Base-by-base conservation (phyloP, 1,140 invertebrate species). In the Choristoneura fumiferana region DNA sequence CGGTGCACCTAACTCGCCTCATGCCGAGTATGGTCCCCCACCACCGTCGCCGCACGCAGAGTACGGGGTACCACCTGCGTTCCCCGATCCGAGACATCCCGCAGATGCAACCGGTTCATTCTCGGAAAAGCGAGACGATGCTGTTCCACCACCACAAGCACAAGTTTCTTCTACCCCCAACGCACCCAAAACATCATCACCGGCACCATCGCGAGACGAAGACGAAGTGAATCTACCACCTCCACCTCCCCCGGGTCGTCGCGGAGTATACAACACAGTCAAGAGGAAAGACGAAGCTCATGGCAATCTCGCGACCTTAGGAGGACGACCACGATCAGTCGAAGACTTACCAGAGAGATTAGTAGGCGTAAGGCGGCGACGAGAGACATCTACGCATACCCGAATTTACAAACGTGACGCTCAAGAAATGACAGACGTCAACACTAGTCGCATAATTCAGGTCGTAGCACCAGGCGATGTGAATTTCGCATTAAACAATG, bases 391-490 rank as follows among this genome's bases (percentile, higher is more conserved):
- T 37, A 91, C 94, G 13, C 91, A 93, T 1, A 92, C 92, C 33
- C 92, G 95, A 68, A 94, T 96, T 52, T 96, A 96, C 90, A 96
- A 96, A 74, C 91, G 95, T 55, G 95, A 95, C 63, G 93, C 96
- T 45, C 95, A 97, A 88, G 95, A 97, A 84, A 97, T 97, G 96
- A 97, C 96, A 12, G 96, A 98, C 76, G 96, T 98, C 0, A 96
- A 96, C 74, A 98, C 96, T 14, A 96, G 95, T 73, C 91, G 96
- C 71, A 95, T 93, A 29, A 97, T 98, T 69, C 96, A 97, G 84
- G 97, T 98, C 0, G 97, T 98, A 0, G 95, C 96, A 5, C 96
- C 97, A 0, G 97, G 96, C 38, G 97, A 98, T 78, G 96, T 98
- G 0, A 97, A 97, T 74, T 98, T 98, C 79, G 96, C 95, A 0